A percentile compares a stretch with the other conserved stretches of the same genome.
These are phyloP conservation scores for Triplophysa rosa DNA, from an alignment of 2,113 vertebrate genomes.

Conservation along the genomic window DNA sequence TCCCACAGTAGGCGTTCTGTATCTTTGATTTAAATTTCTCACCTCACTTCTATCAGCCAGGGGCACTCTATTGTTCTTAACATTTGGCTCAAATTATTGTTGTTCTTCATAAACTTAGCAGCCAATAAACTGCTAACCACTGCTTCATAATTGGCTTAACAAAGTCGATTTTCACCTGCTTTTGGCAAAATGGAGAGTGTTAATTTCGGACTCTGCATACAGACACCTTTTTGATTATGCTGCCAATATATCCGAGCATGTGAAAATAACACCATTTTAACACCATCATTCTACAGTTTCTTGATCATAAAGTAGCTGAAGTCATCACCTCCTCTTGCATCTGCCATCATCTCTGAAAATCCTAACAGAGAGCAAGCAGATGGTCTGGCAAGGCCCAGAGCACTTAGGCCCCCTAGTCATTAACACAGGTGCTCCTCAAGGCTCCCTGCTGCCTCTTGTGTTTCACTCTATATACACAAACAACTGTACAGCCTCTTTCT, in stretches of 20 bases:
- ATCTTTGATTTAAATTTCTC: no score
- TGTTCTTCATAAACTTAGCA: no score
- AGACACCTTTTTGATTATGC: not conserved
- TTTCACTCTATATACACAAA: conserved; percentile 18
- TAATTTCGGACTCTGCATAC: no score
- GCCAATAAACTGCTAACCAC: not conserved
- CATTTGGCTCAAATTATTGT: no score
- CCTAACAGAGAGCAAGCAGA: conserved; percentile 22
- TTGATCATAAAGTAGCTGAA: conserved; percentile 10
- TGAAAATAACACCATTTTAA: not conserved
- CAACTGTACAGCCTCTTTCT: conserved; percentile 16
- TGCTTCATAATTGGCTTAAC: no score
- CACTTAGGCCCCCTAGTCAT: conserved; percentile 13
- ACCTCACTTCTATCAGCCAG: no score
- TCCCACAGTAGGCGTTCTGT: no score
- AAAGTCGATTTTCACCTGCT: no score
- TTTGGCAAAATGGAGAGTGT: no score
- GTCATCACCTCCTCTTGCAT: not conserved
- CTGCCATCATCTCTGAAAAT: not conserved
- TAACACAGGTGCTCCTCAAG: conserved; percentile 16
- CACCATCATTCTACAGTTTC: not conserved
- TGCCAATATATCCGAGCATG: not conserved
- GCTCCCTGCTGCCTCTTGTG: not conserved
- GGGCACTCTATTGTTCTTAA: no score
- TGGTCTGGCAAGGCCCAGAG: conserved; percentile 28